Percentiles rank a stretch among this genome's conserved stretches.
phyloP scores from a whole-genome alignment of 2,797 vertebrate species.

The Gallinago solitaria region DNA sequence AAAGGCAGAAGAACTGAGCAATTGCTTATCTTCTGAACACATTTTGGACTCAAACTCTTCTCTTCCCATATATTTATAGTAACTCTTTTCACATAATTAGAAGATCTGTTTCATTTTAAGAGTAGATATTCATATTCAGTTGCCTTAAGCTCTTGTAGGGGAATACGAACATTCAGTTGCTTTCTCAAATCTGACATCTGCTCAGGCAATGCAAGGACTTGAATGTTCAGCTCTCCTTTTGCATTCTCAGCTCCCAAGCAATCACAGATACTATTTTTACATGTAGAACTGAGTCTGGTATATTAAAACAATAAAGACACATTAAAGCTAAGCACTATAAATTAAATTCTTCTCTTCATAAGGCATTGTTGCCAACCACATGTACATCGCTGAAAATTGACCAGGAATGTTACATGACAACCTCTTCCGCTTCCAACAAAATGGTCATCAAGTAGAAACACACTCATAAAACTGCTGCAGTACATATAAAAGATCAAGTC shows the following conservation, averaged over 20 bases:
- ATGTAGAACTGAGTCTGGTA: background rate
- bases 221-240: background rate
- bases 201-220: background rate
- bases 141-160: constrained; percentile 17
- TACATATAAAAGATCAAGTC: background rate
- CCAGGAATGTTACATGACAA: background rate
- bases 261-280: background rate
- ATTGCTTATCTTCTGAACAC: background rate
- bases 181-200: background rate
- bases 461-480: background rate
- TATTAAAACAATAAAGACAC: background rate
- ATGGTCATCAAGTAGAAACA: background rate
- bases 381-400: background rate
- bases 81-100: constrained; percentile 32
- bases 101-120: constrained; percentile 8
- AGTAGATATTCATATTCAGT: constrained; percentile 25
- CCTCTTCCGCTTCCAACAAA: background rate
- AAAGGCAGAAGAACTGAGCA: constrained; percentile 11
- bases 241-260: background rate
- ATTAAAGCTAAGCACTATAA: background rate
- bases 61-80: constrained; percentile 29
- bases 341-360: background rate
- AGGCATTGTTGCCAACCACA: background rate
- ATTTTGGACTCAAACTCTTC: background rate
- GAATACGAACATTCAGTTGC: background rate